Conservation (phyloP, 2,113 vertebrate species). For the Psettodes erumei region DNA sequence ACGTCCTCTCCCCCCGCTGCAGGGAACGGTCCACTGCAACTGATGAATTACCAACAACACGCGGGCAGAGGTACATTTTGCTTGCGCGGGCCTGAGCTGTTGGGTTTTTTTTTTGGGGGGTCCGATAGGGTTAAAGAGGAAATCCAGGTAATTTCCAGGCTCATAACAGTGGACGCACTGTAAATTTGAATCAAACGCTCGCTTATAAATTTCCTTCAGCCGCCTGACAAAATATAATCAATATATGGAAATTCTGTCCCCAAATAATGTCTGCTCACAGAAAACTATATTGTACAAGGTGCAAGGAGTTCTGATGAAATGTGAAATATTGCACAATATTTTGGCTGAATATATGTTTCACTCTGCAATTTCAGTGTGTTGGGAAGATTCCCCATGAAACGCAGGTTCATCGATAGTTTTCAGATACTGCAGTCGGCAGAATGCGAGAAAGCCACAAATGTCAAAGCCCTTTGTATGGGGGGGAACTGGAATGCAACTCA, state of each 20-base stretch:
- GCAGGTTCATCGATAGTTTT: not conserved
- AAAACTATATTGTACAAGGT: not conserved
- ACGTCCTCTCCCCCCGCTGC: too few species aligned
- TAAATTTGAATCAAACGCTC: not conserved
- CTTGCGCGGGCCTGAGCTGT: too few species aligned
- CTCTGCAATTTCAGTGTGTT: not conserved
- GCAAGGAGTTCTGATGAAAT: not conserved
- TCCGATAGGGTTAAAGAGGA: not conserved
- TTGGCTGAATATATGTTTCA: not conserved
- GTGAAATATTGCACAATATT: not conserved
- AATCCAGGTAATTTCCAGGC: not conserved
- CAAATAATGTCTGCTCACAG: not conserved
- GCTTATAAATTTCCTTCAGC: not conserved
- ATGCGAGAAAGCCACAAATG: slow-evolving; percentile 24
- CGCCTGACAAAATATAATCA: not conserved
- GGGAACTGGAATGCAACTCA: not conserved
- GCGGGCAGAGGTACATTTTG: too few species aligned
- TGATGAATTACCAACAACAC: too few species aligned
- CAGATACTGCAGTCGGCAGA: slow-evolving; percentile 12
- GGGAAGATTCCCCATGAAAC: not conserved
- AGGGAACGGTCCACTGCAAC: too few species aligned
- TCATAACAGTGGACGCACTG: not conserved
- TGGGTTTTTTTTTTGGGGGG: too few species aligned
- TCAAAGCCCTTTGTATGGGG: not conserved
- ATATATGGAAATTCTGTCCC: not conserved